Conservation (phyloP, 2,888 invertebrate species). For the Drosophila seclusa region DNA sequence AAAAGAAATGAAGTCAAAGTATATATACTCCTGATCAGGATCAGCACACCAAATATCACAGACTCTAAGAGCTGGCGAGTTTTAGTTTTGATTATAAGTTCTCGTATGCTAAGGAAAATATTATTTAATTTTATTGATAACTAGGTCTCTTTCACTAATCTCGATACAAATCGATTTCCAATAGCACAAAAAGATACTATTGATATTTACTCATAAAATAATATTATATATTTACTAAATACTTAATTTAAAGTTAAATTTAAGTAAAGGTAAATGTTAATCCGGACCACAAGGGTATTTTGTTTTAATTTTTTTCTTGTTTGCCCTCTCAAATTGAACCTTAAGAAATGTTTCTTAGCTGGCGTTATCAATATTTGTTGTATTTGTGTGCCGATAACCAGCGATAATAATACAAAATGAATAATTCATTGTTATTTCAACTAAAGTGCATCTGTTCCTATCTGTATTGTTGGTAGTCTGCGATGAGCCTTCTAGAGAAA, state of each 20-base stretch:
- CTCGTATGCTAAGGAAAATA: too few species aligned
- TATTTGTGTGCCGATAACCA: conserved; percentile 27
- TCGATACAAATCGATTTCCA: too few species aligned
- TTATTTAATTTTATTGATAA: neutral
- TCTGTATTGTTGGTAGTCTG: conserved; percentile 67
- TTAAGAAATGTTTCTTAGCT: neutral
- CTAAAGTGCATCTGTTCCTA: conserved; percentile 1
- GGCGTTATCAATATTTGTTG: conserved; percentile 25
- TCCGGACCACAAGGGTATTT: neutral
- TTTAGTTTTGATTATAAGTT: neutral
- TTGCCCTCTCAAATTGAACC: neutral
- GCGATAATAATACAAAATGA: neutral
- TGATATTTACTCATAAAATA: neutral
- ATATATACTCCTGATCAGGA: neutral
- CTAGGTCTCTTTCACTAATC: too few species aligned
- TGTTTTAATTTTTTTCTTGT: neutral
- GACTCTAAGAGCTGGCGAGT: neutral
- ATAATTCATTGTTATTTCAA: conserved; percentile 11
- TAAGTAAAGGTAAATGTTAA: neutral
- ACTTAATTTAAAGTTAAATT: neutral
- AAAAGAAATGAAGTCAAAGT: neutral
- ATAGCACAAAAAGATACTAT: neutral
- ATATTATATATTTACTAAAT: neutral
- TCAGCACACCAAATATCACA: neutral
- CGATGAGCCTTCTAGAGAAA: conserved; percentile 84